Evolutionary conservation across 2,888 invertebrate species (phyloP).

Genomic region (Hybos culiciformis): DNA sequence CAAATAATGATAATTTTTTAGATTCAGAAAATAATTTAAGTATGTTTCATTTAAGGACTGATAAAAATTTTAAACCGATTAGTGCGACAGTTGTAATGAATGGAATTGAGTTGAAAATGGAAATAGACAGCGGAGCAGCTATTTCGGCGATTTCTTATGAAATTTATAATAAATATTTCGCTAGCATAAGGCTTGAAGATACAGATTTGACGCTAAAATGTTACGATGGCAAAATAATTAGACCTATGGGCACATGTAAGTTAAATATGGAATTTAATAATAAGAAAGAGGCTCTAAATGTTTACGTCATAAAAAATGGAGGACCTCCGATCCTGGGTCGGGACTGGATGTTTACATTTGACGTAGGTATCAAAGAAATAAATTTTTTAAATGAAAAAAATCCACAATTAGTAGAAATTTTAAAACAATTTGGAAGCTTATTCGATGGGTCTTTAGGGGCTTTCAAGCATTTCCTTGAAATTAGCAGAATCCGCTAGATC

Average conservation of each 20-base stretch:
- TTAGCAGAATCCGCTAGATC: slow-evolving; percentile 6
- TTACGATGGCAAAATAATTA: slow-evolving; percentile 4
- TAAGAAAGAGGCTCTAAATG: background rate
- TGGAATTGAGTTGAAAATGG: slow-evolving; percentile 6
- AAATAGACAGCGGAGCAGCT: slow-evolving; percentile 8
- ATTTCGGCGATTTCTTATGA: slow-evolving; percentile 9
- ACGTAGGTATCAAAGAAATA: slow-evolving; percentile 4
- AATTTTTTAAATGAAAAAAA: slow-evolving; percentile 3
- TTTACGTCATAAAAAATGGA: slow-evolving; percentile 5
- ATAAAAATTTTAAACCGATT: slow-evolving; percentile 5
- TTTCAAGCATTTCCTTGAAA: slow-evolving; percentile 7
- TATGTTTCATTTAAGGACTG: slow-evolving; percentile 8
- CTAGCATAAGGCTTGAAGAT: slow-evolving; percentile 5
- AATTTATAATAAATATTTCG: slow-evolving; percentile 5
- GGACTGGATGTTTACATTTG: slow-evolving; percentile 2
- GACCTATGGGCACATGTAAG: slow-evolving; percentile 5
- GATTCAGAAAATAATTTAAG: slow-evolving; percentile 4
- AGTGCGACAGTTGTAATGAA: slow-evolving; percentile 3
- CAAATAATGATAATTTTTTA: background rate
- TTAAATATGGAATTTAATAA: slow-evolving; percentile 5
- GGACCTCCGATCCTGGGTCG: slow-evolving; percentile 3
- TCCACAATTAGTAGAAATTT: background rate
- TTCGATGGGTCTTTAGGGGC: slow-evolving; percentile 7
- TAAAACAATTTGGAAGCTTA: background rate
- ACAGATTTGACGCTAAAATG: background rate